phyloP scores from a whole-genome alignment of 2,113 vertebrate species.

The Propithecus coquereli region DNA sequence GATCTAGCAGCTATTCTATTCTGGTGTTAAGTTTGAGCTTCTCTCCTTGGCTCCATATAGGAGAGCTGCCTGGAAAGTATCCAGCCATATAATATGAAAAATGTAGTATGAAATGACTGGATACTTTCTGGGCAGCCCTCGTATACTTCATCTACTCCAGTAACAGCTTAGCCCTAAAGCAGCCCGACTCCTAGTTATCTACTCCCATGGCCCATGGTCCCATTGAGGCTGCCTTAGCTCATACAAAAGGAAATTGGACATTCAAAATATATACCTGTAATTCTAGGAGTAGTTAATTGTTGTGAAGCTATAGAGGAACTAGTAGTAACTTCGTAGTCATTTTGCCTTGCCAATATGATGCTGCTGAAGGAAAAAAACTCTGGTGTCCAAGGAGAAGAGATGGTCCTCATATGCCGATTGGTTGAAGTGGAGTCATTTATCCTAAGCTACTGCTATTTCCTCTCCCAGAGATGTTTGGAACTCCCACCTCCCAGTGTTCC shows the following conservation, averaged over 20 bases:
- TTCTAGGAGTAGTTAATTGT: conserved; percentile 4
- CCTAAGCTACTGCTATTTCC: not conserved
- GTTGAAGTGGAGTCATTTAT: not conserved
- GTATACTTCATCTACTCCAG: not conserved
- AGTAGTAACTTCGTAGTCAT: not conserved
- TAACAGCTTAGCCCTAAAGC: not conserved
- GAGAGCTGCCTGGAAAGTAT: too few relatives aligned
- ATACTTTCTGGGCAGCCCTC: too few relatives aligned
- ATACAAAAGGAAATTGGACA: not conserved
- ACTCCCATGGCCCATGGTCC: not conserved
- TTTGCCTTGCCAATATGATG: not conserved
- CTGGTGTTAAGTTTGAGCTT: not conserved
- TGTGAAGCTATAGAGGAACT: not conserved
- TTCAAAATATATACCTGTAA: not conserved
- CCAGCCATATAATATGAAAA: too few relatives aligned
- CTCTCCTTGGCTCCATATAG: not conserved
- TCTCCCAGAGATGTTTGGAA: not conserved
- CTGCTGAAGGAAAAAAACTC: not conserved
- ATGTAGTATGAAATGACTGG: too few relatives aligned
- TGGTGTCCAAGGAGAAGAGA: not conserved
- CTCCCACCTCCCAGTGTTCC: not conserved
- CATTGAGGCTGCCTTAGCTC: not conserved
- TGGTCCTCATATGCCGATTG: not conserved
- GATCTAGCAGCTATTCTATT: not conserved
- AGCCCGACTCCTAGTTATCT: not conserved